Evolutionary conservation across 2,888 invertebrate genomes (phyloP), one percentile per base, ranked within the genome.

Genomic region (Dilophus febrilis): DNA sequence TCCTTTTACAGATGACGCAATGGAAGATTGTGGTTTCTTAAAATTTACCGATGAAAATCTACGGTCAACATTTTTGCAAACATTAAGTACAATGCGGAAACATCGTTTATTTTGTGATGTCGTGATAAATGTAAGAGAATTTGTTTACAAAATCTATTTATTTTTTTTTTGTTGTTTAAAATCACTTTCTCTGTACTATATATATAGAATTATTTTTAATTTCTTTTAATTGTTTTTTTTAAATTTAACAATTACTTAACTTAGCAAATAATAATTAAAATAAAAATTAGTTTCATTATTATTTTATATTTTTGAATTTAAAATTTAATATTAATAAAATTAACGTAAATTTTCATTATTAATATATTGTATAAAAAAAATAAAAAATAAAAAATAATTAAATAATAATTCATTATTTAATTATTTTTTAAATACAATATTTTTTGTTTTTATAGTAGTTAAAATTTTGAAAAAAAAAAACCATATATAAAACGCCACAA

Each of bases 71-170:
- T 73, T 74, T 48, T 68, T 84, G 45, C 61, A 66, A 40, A 71
- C 77, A 29, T 70, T 86, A 48, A 79, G 81, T 65, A 78, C 74
- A 65, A 74, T 86, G 72, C 70, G 84, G 51, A 81, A 81, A 62
- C 80, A 82, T 58, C 74, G 78, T 42, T 81, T 86, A 57, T 84
- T 88, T 64, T 88, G 82, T 65, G 88, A 88, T 66, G 83, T 83
- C 50, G 71, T 80, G 53, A 68, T 88, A 51, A 77, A 82, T 59
- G 85, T 83, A 55, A 71, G 71, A 65, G 67, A 16, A 7, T 33
- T 19, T 19, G 18, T 33, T 17, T 38, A 26, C 34, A 26, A 22
- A 38, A 29, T 11, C n/a, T 35, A 11, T 28, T 27, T 40, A 38
- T 33, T 38, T 35, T 38, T 42, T 37, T 19, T 38, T 13, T 40